Conservation (phyloP, 2,888 invertebrate species). For the Sussaba pulchella region DNA sequence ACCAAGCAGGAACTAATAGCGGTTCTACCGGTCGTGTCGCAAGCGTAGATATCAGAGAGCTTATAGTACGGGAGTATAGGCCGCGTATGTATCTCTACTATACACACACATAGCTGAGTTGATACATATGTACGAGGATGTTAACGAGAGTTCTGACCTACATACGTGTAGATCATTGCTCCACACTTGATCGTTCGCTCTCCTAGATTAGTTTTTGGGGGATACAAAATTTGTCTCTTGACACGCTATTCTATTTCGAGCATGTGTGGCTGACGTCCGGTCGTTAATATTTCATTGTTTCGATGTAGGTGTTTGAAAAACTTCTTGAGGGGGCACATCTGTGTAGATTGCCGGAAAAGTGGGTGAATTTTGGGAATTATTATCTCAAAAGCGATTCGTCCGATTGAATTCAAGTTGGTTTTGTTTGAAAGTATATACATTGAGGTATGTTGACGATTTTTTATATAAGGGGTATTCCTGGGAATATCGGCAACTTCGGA, state of each 20-base stretch:
- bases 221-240: slow-evolving; percentile 20
- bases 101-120: slow-evolving; percentile 4
- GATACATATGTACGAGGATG: slow-evolving; percentile 33
- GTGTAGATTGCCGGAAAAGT: no score
- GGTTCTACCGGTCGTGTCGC: slow-evolving; percentile 65
- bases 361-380: no score
- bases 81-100: not conserved
- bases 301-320: no score
- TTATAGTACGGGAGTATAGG: slow-evolving; percentile 47
- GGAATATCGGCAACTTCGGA: no score
- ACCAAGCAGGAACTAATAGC: slow-evolving; percentile 65
- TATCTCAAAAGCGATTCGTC: no score
- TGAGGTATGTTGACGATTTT: no score
- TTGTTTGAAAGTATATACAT: no score
- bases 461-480: no score
- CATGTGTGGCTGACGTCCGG: not conserved
- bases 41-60: slow-evolving; percentile 56
- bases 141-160: slow-evolving; percentile 64
- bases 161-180: slow-evolving; percentile 56
- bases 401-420: no score
- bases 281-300: no score
- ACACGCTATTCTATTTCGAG: not conserved
- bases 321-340: no score
- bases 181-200: slow-evolving; percentile 46
- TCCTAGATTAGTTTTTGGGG: slow-evolving; percentile 41